Evolutionary conservation across 2,888 invertebrate species (phyloP), one percentile per base, ranked within the genome.

Genomic region (Tubiluchus corallicola): DNA sequence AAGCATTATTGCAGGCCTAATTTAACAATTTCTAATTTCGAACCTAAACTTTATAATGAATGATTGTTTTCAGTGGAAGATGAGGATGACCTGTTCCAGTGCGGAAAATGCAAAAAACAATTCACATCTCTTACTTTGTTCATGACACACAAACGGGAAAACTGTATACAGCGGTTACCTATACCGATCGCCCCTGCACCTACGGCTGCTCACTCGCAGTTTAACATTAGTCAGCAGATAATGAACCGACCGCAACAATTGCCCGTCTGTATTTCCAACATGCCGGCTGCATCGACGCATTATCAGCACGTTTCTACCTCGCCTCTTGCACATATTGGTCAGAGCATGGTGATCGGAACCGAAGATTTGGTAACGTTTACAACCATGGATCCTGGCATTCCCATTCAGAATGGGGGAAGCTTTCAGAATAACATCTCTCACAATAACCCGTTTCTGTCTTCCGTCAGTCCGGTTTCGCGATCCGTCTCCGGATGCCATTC

Each of bases 61-160:
- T n/a, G 5, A 13, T 43, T 41, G 38, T 9, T 38, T 44, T 37
- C 53, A 46, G 20, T 55, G 51, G 56, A 61, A 48, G 73, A 73
- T 52, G 74, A 75, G 46, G 74, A 75, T 53, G 77, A 77, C 62
- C 65, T 76, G 46, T 77, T 77, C 60, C 74, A 75, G 50, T 77
- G 78, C 62, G 77, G 77, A 20, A 67, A 70, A 56, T 78, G 77
- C 58, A 76, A 76, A 60, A 69, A 70, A 48, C 72, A 74, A 53
- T 77, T 74, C 55, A 71, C 71, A 39, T 71, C 72, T 0, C 61
- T 77, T 48, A 59, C 69, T 45, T 54, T 68, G 45, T 77, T 77
- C 58, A 58, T 76, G 45, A 60, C 66, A 40, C 77, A 77, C 59
- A 77, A 77, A 60, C 60, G 60, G 44, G 51, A 53, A 15, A 54